Conservation (phyloP, 2,888 invertebrate genomes). For the Tiliacea aurago region DNA sequence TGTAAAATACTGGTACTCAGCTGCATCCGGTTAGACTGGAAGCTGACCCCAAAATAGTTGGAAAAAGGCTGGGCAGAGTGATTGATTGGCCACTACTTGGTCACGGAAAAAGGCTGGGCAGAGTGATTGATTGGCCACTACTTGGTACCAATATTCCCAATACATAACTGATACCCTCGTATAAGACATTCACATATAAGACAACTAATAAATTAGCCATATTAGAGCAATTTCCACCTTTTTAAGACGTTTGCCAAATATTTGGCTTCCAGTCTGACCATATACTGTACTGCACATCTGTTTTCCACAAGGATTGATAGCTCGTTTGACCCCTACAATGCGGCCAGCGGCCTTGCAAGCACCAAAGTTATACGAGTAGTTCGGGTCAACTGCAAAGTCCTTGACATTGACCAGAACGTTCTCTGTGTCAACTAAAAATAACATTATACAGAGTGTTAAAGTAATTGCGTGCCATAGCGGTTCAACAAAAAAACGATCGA, state of each 20-base stretch:
- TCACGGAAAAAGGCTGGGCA: too few relatives aligned
- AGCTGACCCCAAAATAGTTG: too few relatives aligned
- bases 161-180: background rate
- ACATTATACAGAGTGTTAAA: too few relatives aligned
- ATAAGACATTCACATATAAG: too few relatives aligned
- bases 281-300: background rate
- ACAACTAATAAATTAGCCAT: background rate
- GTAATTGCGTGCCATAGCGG: too few relatives aligned
- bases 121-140: too few relatives aligned
- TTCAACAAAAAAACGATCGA: too few relatives aligned
- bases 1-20: too few relatives aligned
- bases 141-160: background rate
- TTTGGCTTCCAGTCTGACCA: background rate
- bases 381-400: constrained; percentile 7
- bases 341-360: background rate
- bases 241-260: background rate
- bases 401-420: constrained; percentile 14
- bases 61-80: too few relatives aligned
- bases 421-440: constrained; percentile 2
- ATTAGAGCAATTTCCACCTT: background rate
- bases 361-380: background rate
- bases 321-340: constrained; percentile 17
- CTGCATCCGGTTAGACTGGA: too few relatives aligned
- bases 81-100: background rate
- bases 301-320: constrained; percentile 7